Conservation (phyloP, 2,113 vertebrate species). For the Austrofundulus limnaeus region DNA sequence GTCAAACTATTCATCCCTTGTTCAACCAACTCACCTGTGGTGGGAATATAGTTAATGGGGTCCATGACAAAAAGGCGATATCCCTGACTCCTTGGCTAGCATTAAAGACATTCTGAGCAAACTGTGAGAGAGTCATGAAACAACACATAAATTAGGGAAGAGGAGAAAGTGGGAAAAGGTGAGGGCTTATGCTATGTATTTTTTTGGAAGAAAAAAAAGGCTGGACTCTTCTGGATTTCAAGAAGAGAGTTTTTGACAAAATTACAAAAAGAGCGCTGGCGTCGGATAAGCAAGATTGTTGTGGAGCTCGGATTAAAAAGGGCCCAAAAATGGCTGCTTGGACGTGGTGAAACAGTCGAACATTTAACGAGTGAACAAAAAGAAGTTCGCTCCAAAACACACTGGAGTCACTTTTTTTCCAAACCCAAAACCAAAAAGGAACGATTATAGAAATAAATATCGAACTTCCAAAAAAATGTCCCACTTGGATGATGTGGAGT, state of each 20-base stretch:
- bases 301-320: slow-evolving; percentile 23
- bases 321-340: not conserved
- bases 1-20: slow-evolving; percentile 76
- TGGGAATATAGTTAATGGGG: slow-evolving; percentile 89
- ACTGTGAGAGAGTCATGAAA: slow-evolving; percentile 92
- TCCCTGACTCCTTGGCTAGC: slow-evolving; percentile 98
- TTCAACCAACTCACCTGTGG: slow-evolving; percentile 90
- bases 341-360: no score
- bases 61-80: slow-evolving; percentile 96
- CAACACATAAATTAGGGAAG: slow-evolving; percentile 77
- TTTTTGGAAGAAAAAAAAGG: slow-evolving; percentile 72
- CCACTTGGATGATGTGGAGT: slow-evolving; percentile 86
- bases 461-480: slow-evolving; percentile 80
- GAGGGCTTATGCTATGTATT: slow-evolving; percentile 51
- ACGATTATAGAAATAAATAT: slow-evolving; percentile 16
- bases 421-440: slow-evolving; percentile 63
- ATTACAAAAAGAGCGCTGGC: slow-evolving; percentile 12
- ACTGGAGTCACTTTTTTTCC: slow-evolving; percentile 9
- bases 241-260: slow-evolving; percentile 20
- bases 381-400: slow-evolving; percentile 28
- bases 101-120: slow-evolving; percentile 98
- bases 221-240: slow-evolving; percentile 25
- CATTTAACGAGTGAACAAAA: not conserved
- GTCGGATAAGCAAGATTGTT: slow-evolving; percentile 25
- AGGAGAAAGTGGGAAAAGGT: slow-evolving; percentile 44